Evolutionary conservation across 2,113 vertebrate species (phyloP).

Genomic region (Meriones unguiculatus): DNA sequence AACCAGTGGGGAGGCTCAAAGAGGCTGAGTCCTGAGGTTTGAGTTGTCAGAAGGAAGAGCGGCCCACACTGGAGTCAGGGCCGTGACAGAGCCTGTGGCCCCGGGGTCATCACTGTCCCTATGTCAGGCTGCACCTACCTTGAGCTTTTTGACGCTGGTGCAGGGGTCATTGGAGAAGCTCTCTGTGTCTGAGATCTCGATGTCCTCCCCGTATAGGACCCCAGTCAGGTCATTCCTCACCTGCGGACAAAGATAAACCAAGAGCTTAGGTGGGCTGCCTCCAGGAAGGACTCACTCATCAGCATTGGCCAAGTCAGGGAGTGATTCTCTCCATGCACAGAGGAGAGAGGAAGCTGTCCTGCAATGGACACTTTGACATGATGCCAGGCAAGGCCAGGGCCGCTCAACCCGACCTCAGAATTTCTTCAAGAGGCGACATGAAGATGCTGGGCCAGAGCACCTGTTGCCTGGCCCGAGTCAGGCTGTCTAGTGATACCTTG

Average conservation of each 20-base stretch:
- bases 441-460: neutral
- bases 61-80: neutral
- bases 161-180: constrained; percentile 99
- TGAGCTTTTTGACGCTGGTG: constrained; percentile 98
- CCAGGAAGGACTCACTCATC: constrained; percentile 21
- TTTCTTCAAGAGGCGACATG: neutral
- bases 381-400: neutral
- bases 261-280: constrained; percentile 65
- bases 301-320: fast-evolving
- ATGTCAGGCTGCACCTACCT: constrained; percentile 88
- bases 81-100: neutral
- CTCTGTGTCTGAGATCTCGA: constrained; percentile 98
- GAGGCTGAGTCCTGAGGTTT: neutral
- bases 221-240: constrained; percentile 98
- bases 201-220: constrained; percentile 96
- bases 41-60: neutral
- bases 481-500: neutral
- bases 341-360: neutral
- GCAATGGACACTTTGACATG: fast-evolving
- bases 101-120: neutral
- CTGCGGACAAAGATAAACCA: constrained; percentile 86
- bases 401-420: neutral
- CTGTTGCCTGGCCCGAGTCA: neutral
- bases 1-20: neutral
- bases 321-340: constrained; percentile 18